These are phyloP conservation scores for Numida meleagris DNA, from an alignment of 2,113 vertebrate genomes.

Conservation along the genomic window DNA sequence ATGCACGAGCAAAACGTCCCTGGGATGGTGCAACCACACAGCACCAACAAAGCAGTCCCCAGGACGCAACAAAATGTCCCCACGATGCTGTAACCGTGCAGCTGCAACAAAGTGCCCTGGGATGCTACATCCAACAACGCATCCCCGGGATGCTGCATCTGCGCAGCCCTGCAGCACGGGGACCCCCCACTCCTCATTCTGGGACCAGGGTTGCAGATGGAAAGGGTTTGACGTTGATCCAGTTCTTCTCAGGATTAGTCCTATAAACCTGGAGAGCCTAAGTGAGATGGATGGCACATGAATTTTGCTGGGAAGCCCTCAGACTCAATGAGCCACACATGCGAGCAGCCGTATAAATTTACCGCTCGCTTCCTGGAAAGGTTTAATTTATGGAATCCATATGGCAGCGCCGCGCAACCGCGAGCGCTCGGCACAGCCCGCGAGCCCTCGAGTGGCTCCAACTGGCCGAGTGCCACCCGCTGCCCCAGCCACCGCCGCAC, in stretches of 20 bases:
- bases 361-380: constrained; percentile 57
- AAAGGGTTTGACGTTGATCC: neutral
- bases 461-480: constrained; percentile 14
- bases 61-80: neutral
- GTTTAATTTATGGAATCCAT: constrained; percentile 78
- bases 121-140: neutral
- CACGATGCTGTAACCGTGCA: accelerated
- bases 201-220: accelerated
- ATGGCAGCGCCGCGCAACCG: constrained; percentile 48
- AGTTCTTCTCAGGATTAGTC: neutral
- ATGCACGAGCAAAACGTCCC: neutral
- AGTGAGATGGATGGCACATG: neutral
- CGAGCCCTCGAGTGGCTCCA: constrained; percentile 36
- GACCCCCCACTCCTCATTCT: accelerated
- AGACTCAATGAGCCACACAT: constrained; percentile 26
- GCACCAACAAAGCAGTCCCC: neutral
- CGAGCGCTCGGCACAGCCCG: neutral
- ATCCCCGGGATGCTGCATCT: accelerated
- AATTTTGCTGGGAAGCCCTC: constrained; percentile 23
- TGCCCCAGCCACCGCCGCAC: neutral
- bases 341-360: constrained; percentile 25
- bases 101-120: neutral
- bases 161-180: neutral
- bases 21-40: accelerated
- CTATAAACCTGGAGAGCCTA: neutral